Evolutionary conservation across 1,140 invertebrate genomes (phyloP).

Genomic region (Rhopalosiphum padi): DNA sequence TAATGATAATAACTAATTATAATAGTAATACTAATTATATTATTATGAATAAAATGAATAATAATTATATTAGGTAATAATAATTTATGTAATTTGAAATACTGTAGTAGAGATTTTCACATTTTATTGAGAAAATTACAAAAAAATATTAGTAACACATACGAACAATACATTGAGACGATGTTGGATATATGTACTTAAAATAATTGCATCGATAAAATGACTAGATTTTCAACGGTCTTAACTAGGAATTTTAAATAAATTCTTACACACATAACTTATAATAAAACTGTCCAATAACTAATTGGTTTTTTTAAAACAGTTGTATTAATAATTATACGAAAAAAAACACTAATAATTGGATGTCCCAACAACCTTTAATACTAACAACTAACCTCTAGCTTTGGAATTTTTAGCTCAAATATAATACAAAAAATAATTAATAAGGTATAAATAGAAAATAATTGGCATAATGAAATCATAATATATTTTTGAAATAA

Average conservation of each 20-base stretch:
- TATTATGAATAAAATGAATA: neutral
- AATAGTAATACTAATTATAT: constrained; percentile 17
- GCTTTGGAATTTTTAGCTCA: neutral
- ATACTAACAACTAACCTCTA: neutral
- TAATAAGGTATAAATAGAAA: neutral
- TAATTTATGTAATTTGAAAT: neutral
- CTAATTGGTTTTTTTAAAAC: neutral
- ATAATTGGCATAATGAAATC: neutral
- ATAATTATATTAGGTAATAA: neutral
- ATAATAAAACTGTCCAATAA: neutral
- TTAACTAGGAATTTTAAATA: constrained; percentile 16
- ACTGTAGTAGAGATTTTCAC: neutral
- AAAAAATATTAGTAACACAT: neutral
- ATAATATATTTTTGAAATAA: neutral
- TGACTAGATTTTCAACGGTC: constrained; percentile 42
- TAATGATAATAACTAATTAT: neutral
- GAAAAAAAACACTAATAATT: neutral
- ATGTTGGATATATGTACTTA: neutral
- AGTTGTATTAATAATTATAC: neutral
- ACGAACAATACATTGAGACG: neutral
- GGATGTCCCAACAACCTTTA: neutral
- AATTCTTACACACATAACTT: neutral
- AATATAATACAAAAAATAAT: neutral
- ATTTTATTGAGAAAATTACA: constrained; percentile 30
- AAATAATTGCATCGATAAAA: constrained; percentile 15